Percentiles rank a stretch among this genome's conserved stretches.
Conservation (phyloP, 2,888 invertebrate species). For the Alloscopus bannaensis region DNA sequence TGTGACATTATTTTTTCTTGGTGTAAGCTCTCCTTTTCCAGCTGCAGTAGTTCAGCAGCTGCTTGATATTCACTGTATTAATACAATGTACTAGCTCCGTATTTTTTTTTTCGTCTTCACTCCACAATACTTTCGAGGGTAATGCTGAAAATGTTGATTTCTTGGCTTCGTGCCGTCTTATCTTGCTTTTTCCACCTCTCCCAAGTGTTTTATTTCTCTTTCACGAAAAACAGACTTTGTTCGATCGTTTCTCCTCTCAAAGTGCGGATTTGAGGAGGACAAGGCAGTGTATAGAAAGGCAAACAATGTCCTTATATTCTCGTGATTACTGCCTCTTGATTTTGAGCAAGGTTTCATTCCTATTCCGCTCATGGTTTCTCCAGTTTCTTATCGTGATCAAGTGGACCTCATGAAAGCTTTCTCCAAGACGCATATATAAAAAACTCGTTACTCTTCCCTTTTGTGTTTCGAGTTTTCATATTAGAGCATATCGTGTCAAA, state of each 20-base stretch:
- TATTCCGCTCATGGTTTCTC: neutral
- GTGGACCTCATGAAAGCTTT: slow-evolving; percentile 2
- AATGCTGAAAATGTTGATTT: slow-evolving; percentile 22
- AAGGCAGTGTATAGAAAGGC: neutral
- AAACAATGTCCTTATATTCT: slow-evolving; percentile 5
- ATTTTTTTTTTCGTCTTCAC: too few species aligned
- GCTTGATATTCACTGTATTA: slow-evolving; percentile 9
- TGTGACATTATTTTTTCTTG: slow-evolving; percentile 46
- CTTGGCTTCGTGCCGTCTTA: slow-evolving; percentile 33
- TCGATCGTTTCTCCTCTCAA: slow-evolving; percentile 1
- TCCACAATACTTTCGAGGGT: neutral
- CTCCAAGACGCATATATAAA: slow-evolving; percentile 12
- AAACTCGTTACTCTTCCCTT: neutral
- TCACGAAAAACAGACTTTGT: neutral
- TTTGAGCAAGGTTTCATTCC: neutral
- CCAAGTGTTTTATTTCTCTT: slow-evolving; percentile 2
- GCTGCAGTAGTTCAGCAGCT: slow-evolving; percentile 33
- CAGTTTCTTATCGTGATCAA: slow-evolving; percentile 12
- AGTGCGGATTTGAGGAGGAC: neutral
- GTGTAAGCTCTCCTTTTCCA: slow-evolving; percentile 12
- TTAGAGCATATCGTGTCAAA: too few species aligned
- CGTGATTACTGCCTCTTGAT: neutral
- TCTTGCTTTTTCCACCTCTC: slow-evolving; percentile 21
- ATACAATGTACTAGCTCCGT: too few species aligned
- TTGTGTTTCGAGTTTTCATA: neutral